Base-by-base conservation (phyloP, 1,140 invertebrate species). In the Trypoxylus dichotomus region DNA sequence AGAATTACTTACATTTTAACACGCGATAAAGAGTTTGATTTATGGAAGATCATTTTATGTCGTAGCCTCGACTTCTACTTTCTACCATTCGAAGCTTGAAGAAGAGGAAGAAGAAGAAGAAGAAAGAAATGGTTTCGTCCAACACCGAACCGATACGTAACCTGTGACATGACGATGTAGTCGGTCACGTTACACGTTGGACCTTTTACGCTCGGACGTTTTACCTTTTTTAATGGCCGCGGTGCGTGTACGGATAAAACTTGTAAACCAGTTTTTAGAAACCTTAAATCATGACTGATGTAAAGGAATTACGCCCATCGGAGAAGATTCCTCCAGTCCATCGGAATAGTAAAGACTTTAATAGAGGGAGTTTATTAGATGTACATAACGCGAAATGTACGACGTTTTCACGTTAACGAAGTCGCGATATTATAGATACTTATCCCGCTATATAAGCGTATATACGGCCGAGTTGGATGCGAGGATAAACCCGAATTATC, bases 1-100 rank as follows among this genome's bases (percentile, higher is more conserved):
- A 54, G 47, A n/a, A 54, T 54, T 54, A 54, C 47, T n/a, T 54
- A 54, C 47, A 54, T 6, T 54, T 54, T 54, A 54, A 54, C 47
- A 54, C 47, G 47, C 15, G 19, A 54, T 54, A 54, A 54, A 54
- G 47, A 54, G 6, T 54, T 54, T 54, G 47, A 54, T 54, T 54
- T 54, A 54, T 54, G 5, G 6, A 6, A 54, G 47, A 15, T 3
- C 13, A 54, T 54, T 6, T 6, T 54, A 19, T 5, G 19, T 54
- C 15, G 7, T 2, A 6, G 1, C 19, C n/a, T 13, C 15, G 15
- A 3, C 43, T 19, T 37, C 5, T 8, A 1, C 32, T 0, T 37
- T 37, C 10, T 37, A 37, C 5, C 32, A 37, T 37, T 37, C 10
- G 5, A 8, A 37, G 32, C 32, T 8, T 37, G 5, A 37, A 32